A percentile compares a stretch with the other conserved stretches of the same genome.
phyloP scores from a whole-genome alignment of 2,113 vertebrate genomes.

The Peromyscus polionotus region DNA sequence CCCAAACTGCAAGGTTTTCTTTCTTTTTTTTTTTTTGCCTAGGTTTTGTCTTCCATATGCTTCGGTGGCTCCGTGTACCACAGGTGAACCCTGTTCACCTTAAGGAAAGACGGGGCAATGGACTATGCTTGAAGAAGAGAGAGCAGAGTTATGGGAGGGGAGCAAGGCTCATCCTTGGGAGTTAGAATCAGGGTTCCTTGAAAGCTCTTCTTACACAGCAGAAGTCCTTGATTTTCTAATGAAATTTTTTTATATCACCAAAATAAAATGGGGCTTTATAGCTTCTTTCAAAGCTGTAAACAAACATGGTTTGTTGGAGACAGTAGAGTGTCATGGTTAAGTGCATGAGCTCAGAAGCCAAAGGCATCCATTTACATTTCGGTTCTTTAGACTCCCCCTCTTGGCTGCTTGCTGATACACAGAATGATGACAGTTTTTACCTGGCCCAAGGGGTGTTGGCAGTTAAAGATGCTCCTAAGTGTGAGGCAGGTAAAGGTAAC shows the following conservation, averaged over 20 bases:
- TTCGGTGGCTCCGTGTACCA: too few species aligned
- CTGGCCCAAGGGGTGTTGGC: neutral
- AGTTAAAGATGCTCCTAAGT: neutral
- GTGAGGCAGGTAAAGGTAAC: neutral
- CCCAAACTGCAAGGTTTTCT: neutral
- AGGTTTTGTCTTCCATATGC: neutral
- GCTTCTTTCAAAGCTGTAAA: neutral
- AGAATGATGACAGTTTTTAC: neutral
- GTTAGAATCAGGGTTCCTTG: neutral
- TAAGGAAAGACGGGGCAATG: neutral
- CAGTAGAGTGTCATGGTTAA: neutral
- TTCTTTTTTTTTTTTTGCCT: neutral
- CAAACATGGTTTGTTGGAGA: slow-evolving; percentile 8
- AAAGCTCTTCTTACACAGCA: neutral
- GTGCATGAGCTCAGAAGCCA: neutral
- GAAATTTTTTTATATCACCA: neutral
- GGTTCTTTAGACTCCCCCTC: neutral
- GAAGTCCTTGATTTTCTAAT: neutral
- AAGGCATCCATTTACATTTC: neutral
- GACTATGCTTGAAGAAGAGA: neutral
- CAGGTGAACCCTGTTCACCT: neutral
- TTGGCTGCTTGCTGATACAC: neutral
- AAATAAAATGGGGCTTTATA: neutral
- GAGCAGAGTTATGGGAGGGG: neutral
- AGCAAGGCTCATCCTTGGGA: neutral